A percentile compares a stretch with the other conserved stretches of the same genome.
These are phyloP conservation scores for Antheraea mylitta DNA, from an alignment of 1,140 invertebrate genomes.

Conservation along the genomic window DNA sequence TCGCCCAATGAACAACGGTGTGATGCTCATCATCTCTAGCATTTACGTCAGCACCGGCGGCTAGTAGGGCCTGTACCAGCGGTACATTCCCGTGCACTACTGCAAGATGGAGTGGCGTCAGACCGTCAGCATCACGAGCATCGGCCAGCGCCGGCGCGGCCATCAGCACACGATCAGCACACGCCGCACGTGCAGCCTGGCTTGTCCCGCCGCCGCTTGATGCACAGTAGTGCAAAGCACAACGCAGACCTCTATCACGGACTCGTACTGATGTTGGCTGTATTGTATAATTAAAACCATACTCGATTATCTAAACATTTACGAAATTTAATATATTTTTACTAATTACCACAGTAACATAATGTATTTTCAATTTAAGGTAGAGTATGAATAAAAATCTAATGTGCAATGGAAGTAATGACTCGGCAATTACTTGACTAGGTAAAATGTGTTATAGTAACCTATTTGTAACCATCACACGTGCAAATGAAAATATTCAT, in stretches of 20 bases:
- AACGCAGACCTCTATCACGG: slow-evolving; percentile 90
- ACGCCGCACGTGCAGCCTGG: slow-evolving; percentile 81
- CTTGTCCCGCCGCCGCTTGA: slow-evolving; percentile 81
- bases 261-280: slow-evolving; percentile 82
- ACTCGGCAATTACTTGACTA: no score
- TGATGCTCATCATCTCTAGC: slow-evolving; percentile 95
- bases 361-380: no score
- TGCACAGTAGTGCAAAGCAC: slow-evolving; percentile 95
- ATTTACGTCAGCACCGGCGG: slow-evolving; percentile 92
- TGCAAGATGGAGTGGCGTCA: slow-evolving; percentile 95
- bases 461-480: background rate
- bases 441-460: no score
- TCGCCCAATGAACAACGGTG: slow-evolving; percentile 98
- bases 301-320: no score
- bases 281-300: background rate
- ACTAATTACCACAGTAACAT: no score
- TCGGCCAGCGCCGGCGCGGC: slow-evolving; percentile 89
- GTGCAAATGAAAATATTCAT: background rate
- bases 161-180: slow-evolving; percentile 85
- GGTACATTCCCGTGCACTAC: slow-evolving; percentile 94
- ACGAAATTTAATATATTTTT: no score
- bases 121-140: slow-evolving; percentile 93
- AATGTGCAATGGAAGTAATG: no score
- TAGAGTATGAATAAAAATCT: no score
- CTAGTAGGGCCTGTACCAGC: slow-evolving; percentile 88